phyloP scores from a whole-genome alignment of 2,113 vertebrate genomes.

The Sialia sialis region DNA sequence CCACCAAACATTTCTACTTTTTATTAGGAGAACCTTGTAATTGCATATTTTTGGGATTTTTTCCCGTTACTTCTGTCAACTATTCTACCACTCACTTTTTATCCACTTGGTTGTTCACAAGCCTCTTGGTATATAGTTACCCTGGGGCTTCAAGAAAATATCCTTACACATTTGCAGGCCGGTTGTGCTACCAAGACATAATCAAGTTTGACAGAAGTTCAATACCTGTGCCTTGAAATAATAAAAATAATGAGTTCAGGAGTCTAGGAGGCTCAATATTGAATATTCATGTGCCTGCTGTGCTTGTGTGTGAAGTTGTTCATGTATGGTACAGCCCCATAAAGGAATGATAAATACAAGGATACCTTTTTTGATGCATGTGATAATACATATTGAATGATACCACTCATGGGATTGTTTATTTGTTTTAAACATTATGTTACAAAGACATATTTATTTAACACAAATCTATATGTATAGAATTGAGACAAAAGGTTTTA shows the following conservation, averaged over 20 bases:
- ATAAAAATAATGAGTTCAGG: neutral
- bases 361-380: neutral
- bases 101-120: neutral
- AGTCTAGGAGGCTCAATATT: neutral
- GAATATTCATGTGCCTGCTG: rapidly evolving
- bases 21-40: neutral
- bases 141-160: neutral
- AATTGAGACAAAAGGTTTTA: neutral
- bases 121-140: neutral
- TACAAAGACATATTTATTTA: neutral
- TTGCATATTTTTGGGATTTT: neutral
- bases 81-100: rapidly evolving
- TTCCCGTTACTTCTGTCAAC: rapidly evolving
- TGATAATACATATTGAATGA: neutral
- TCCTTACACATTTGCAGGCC: rapidly evolving
- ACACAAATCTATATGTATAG: neutral
- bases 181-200: neutral
- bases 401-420: neutral
- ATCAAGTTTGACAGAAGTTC: neutral
- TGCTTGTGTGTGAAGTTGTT: neutral
- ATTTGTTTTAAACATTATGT: neutral
- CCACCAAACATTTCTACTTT: rapidly evolving
- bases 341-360: neutral
- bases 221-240: neutral
- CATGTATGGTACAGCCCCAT: neutral